Evolutionary conservation across 2,113 vertebrate species (phyloP), one percentile per base, ranked within the genome.

Genomic region (Prunella himalayana): DNA sequence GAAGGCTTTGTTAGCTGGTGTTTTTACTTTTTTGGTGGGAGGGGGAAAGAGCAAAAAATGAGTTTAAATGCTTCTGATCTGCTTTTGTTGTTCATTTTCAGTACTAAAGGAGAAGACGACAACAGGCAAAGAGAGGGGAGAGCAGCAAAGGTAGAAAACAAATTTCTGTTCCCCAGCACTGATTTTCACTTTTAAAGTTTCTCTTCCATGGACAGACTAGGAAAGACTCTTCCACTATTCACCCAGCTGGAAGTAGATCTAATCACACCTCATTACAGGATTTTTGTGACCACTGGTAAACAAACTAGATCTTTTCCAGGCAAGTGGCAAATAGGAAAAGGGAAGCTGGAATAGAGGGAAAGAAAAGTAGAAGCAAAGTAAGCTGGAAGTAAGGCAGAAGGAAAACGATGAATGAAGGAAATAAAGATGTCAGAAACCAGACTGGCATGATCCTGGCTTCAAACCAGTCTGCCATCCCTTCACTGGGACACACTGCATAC

Each of bases 271-370:
- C 53, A 66, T 11, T 31, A 19, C 54, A 83, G 27, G 20, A 41
- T 7, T 54, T 33, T 31, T 1, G 1, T 47, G 28, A 54, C 0
- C 6, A 57, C 42, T 31, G 7, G 6, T 7, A 73, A 47, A 30
- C 22, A 69, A 91, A 50, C 7, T 2, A 41, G 59, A 61, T 61
- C 59, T 41, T 72, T 39, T 59, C 7, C 17, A 41, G 18, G 6
- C 9, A 49, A 66, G 51, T 11, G 39, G 13, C 12, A 28, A n/a
- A 81, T 72, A 65, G 10, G 16, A 69, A 80, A 68, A 60, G 13
- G 11, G 22, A 86, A 84, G 59, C 20, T 45, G 37, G 57, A 65
- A 61, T n/a, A 60, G 27, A 35, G 0, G 10, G 4, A 80, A 73
- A 17, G 27, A 7, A 21, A 44, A 4, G 16, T 11, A 81, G 64